A percentile compares a stretch with the other conserved stretches of the same genome.
These are phyloP conservation scores for Bagarius yarrelli DNA, from an alignment of 2,113 vertebrate genomes.

Conservation along the genomic window DNA sequence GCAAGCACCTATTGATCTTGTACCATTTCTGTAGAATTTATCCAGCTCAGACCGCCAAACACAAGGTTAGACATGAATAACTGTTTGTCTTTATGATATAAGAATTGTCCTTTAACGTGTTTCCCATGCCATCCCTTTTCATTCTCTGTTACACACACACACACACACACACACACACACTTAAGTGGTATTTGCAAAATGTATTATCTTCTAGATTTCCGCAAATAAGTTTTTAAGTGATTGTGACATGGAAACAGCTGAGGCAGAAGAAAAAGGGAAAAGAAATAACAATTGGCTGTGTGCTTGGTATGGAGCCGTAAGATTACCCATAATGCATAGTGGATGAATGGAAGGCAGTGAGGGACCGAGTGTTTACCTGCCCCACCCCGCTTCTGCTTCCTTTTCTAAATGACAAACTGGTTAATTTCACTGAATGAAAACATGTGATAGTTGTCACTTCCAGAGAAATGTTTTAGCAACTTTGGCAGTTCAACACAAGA, in stretches of 20 bases:
- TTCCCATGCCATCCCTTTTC: slow-evolving; percentile 28
- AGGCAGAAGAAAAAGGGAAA: slow-evolving; percentile 36
- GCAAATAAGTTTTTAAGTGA: slow-evolving; percentile 44
- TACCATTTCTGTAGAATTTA: slow-evolving; percentile 25
- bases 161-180: slow-evolving; percentile 1
- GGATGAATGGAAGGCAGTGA: not conserved
- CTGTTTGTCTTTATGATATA: slow-evolving; percentile 45
- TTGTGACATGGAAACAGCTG: slow-evolving; percentile 51
- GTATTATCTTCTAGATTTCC: slow-evolving; percentile 37
- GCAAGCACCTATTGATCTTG: slow-evolving; percentile 3
- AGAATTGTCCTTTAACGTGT: slow-evolving; percentile 22
- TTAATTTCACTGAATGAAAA: not conserved
- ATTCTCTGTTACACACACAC: not conserved
- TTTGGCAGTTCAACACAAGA: not conserved
- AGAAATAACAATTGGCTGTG: slow-evolving; percentile 43
- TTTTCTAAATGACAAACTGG: not conserved
- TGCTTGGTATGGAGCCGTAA: slow-evolving; percentile 31
- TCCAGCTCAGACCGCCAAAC: slow-evolving; percentile 25
- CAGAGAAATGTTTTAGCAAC: not conserved
- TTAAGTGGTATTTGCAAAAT: slow-evolving; percentile 50
- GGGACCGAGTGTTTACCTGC: not conserved
- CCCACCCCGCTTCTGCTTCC: not conserved
- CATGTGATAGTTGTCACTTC: not conserved
- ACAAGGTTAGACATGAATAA: slow-evolving; percentile 41
- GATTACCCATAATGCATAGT: slow-evolving; percentile 38